Evolutionary conservation across 2,113 vertebrate genomes (phyloP).

Genomic region (Strigops habroptila): DNA sequence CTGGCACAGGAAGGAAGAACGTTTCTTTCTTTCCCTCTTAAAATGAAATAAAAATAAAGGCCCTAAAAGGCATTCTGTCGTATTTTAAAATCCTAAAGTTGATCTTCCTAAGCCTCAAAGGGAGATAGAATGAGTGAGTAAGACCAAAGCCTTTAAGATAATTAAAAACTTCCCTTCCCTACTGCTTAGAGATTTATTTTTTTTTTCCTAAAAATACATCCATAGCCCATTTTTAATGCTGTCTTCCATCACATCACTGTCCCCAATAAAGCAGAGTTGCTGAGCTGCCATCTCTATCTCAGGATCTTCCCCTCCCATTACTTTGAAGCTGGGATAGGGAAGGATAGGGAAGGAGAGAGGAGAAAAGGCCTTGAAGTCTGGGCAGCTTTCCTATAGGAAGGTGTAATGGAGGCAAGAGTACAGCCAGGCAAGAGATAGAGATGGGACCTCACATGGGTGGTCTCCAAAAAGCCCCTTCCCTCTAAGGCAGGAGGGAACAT

Average conservation of each 20-base stretch:
- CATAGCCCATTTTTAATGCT: conserved; percentile 41
- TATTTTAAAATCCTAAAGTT: conserved; percentile 58
- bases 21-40: not conserved
- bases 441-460: not conserved
- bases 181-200: not conserved
- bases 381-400: not conserved
- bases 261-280: not conserved
- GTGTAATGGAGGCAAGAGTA: not conserved
- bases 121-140: conserved; percentile 20
- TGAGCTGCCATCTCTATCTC: conserved; percentile 31
- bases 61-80: conserved; percentile 38
- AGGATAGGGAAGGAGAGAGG: not conserved
- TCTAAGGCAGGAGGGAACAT: not conserved
- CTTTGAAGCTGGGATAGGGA: not conserved
- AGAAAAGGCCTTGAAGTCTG: not conserved
- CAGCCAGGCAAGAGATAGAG: not conserved
- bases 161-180: conserved; percentile 60
- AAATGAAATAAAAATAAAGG: conserved; percentile 19
- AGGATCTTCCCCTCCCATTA: not conserved
- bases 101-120: conserved; percentile 43
- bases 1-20: not conserved
- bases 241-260: conserved; percentile 34
- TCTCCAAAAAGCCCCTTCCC: not conserved
- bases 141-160: conserved; percentile 66
- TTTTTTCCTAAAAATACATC: conserved; percentile 57